Evolutionary conservation across 2,113 vertebrate genomes (phyloP).

Genomic region (Mormyrus lacerda): DNA sequence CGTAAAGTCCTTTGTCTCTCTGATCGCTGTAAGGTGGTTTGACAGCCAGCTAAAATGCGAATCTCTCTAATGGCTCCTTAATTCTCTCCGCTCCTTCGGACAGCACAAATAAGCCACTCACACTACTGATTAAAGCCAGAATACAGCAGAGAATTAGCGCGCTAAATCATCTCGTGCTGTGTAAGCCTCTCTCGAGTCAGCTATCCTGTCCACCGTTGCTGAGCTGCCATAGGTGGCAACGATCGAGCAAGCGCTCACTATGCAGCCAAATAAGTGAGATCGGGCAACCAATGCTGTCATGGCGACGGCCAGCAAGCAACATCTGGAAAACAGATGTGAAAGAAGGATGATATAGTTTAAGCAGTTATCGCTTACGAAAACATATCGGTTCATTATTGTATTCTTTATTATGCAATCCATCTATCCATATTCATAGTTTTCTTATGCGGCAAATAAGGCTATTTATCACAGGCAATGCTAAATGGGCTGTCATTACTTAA

Average conservation of each 20-base stretch:
- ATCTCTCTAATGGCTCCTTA: not conserved
- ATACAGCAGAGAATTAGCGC: not conserved
- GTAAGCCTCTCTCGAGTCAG: not conserved
- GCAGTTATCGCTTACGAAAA: not conserved
- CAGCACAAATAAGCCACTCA: not conserved
- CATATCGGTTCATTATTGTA: not conserved
- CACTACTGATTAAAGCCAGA: not conserved
- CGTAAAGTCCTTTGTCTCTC: not conserved
- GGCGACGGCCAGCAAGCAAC: not conserved
- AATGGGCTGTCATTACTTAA: not conserved
- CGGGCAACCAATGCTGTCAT: not conserved
- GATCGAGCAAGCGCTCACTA: not conserved
- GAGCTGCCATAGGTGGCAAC: not conserved
- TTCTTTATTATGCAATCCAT: not conserved
- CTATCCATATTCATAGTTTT: not conserved
- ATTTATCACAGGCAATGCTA: not conserved
- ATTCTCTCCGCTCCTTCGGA: not conserved
- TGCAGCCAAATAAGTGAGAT: not conserved
- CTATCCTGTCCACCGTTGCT: not conserved
- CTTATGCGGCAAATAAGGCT: not conserved
- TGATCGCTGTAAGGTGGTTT: not conserved
- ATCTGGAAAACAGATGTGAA: not conserved
- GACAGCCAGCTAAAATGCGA: not conserved
- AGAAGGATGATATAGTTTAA: not conserved
- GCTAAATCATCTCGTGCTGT: not conserved